Base-by-base conservation (phyloP, 1,140 invertebrate genomes). In the Drosophila virilis region DNA sequence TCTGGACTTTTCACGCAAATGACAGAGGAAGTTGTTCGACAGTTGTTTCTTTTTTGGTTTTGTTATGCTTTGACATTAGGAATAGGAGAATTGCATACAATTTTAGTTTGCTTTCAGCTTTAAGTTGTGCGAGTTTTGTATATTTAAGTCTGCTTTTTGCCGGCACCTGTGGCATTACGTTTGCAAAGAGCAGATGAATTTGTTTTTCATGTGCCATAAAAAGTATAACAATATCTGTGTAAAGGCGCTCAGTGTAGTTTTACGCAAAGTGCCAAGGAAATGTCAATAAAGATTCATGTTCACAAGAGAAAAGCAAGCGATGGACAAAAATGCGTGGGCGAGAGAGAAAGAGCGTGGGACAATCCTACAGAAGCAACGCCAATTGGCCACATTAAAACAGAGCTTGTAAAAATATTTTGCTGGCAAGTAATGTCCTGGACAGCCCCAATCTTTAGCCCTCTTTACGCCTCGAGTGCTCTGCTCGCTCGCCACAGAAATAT, bases 231-330 rank as follows among this genome's bases (percentile, higher is more conserved):
- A 61, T 60, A 71, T 71, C 76, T 72, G 64, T 72, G 64, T 15
- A 75, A 71, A 69, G 71, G 52, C 42, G 62, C 62, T 74, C 45
- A 59, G 64, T 75, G 66, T 78, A 75, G 66, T 78, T 75, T 75
- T 58, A 77, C 72, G 71, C 72, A 69, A 70, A 77, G 61, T 76
- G 74, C 74, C 74, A 77, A 45, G 58, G 75, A 75, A 75, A 75
- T 75, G 75, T 72, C 73, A 78, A 78, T 78, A 67, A 51, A 57
- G 43, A 58, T 40, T 48, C 13, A 52, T 42, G 7, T 8, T 43
- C 48, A 55, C 45, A 68, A 9, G 22, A 60, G 50, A 43, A 52
- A 65, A 6, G 45, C 40, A 72, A 33, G 51, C 13, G 10, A 8
- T 22, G 22, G 4, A 22, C 2, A 28, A 28, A 28, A 28, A 5